Evolutionary conservation across 2,888 invertebrate genomes (phyloP).

Genomic region (Brachynemurus nebulosus): DNA sequence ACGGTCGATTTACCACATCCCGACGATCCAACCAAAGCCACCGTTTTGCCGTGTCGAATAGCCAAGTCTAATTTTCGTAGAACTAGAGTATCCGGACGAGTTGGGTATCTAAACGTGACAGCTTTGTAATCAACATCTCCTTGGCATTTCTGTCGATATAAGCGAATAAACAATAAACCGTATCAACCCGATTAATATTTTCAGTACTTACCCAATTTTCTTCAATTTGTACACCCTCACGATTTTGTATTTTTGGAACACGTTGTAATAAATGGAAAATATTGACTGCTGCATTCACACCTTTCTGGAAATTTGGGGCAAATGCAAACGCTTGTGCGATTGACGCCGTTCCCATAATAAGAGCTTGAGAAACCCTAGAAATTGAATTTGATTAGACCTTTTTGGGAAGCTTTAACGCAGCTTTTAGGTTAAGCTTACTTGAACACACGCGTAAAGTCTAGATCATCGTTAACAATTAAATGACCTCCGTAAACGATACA

Average conservation of each 20-base stretch:
- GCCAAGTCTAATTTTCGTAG: conserved; percentile 49
- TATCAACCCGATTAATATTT: background rate
- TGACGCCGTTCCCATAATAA: conserved; percentile 57
- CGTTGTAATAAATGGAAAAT: conserved; percentile 49
- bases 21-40: conserved; percentile 65
- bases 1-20: conserved; percentile 87
- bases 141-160: conserved; percentile 32
- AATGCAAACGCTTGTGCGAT: conserved; percentile 53
- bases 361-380: conserved; percentile 52
- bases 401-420: background rate
- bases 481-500: conserved; percentile 59
- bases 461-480: conserved; percentile 42
- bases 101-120: conserved; percentile 64
- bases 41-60: conserved; percentile 50
- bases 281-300: conserved; percentile 53
- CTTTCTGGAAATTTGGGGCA: conserved; percentile 71
- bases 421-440: conserved; percentile 39
- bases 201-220: background rate
- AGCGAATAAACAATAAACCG: background rate
- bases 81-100: conserved; percentile 53
- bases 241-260: conserved; percentile 35
- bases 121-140: conserved; percentile 58
- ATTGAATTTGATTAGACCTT: background rate
- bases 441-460: conserved; percentile 46
- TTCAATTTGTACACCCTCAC: conserved; percentile 20